Conservation (phyloP, 2,797 vertebrate species). For the Chrosomus eos region DNA sequence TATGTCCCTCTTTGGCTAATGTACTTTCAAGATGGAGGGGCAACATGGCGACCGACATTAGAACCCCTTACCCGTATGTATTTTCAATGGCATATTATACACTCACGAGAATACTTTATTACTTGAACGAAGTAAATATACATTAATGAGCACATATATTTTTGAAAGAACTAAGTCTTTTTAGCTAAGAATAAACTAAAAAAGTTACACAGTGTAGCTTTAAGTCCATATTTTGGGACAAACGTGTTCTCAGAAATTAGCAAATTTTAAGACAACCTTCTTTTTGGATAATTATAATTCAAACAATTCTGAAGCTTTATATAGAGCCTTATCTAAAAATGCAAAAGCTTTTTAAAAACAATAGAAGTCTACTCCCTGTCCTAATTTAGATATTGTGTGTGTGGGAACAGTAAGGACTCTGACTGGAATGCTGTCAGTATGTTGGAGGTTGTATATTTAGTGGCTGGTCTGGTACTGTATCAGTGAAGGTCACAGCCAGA, state of each 20-base stretch:
- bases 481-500: constrained; percentile 44
- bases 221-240: neutral
- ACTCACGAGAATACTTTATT: too few species aligned
- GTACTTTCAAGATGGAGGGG: too few species aligned
- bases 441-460: constrained; percentile 52
- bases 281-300: neutral
- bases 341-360: neutral
- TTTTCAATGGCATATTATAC: too few species aligned
- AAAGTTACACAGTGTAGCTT: too few species aligned
- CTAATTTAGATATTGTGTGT: constrained; percentile 13
- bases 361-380: neutral
- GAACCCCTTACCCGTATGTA: too few species aligned
- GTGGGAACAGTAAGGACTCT: constrained; percentile 34
- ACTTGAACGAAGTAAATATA: too few species aligned
- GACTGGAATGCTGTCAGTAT: constrained; percentile 29
- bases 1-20: too few species aligned
- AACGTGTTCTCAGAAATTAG: neutral
- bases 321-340: constrained; percentile 1
- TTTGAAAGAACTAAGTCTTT: too few species aligned
- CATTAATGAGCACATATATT: too few species aligned
- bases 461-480: constrained; percentile 48
- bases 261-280: too few species aligned
- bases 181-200: too few species aligned
- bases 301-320: neutral
- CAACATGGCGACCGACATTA: too few species aligned